A percentile compares a stretch with the other conserved stretches of the same genome.
Evolutionary conservation across 2,888 invertebrate species (phyloP).

Genomic region (Phorcus lineatus): DNA sequence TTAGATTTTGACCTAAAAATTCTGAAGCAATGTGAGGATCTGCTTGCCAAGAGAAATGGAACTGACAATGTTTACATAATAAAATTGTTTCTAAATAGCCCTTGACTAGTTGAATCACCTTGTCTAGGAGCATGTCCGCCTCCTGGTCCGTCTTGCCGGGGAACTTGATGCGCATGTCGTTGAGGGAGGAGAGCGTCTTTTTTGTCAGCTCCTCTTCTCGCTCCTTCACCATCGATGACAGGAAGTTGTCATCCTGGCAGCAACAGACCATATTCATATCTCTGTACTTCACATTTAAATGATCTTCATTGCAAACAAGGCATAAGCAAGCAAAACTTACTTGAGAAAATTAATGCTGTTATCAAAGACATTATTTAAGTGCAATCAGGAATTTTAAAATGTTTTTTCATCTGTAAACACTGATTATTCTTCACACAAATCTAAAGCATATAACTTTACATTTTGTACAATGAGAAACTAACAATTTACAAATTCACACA

Average conservation of each 20-base stretch:
- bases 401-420: too few relatives aligned
- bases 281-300: not conserved
- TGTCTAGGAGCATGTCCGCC: conserved; percentile 71
- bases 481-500: not conserved
- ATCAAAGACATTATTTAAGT: too few relatives aligned
- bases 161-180: conserved; percentile 74
- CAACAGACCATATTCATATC: not conserved
- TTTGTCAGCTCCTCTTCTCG: conserved; percentile 67
- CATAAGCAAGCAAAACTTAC: not conserved
- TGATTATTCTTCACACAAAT: too few relatives aligned
- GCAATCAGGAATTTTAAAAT: too few relatives aligned
- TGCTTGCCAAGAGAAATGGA: too few relatives aligned
- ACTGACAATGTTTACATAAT: too few relatives aligned
- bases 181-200: conserved; percentile 67
- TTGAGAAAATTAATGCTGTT: too few relatives aligned
- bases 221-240: conserved; percentile 57
- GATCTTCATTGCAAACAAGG: not conserved
- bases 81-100: too few relatives aligned
- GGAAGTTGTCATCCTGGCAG: conserved; percentile 57
- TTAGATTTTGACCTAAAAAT: too few relatives aligned
- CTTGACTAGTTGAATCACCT: conserved; percentile 46
- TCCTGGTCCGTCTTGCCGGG: conserved; percentile 74
- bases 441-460: not conserved
- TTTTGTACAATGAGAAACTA: not conserved
- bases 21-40: too few relatives aligned